Conservation (phyloP, 2,797 vertebrate species). For the Micromesistius poutassou region DNA sequence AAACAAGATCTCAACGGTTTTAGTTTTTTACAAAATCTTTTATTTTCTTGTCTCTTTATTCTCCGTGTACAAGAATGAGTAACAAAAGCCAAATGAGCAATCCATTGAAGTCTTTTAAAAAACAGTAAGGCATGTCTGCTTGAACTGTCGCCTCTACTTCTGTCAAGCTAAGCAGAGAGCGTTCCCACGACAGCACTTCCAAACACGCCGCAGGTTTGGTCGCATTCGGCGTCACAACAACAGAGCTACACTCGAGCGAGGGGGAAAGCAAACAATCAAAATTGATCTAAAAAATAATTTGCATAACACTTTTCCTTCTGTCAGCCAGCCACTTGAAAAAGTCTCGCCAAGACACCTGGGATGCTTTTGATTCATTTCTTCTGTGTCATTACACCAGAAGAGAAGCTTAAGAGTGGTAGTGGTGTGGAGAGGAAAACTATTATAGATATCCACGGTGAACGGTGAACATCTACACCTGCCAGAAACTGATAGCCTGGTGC, state of each 20-base stretch:
- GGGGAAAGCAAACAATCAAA: slow-evolving; percentile 44
- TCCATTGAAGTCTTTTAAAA: slow-evolving; percentile 72
- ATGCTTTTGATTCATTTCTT: neutral
- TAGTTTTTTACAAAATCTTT: slow-evolving; percentile 69
- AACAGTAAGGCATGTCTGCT: slow-evolving; percentile 82
- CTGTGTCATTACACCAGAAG: neutral
- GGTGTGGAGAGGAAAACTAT: slow-evolving; percentile 5
- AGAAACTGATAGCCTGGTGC: slow-evolving; percentile 34
- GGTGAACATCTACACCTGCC: slow-evolving; percentile 28
- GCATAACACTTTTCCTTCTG: slow-evolving; percentile 12
- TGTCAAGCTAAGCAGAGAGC: slow-evolving; percentile 39
- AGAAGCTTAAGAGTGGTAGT: neutral
- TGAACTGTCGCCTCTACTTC: slow-evolving; percentile 62
- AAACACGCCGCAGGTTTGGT: neutral
- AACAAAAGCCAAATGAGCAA: slow-evolving; percentile 82
- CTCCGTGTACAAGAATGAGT: slow-evolving; percentile 81
- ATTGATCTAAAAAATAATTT: slow-evolving; percentile 10
- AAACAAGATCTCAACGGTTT: neutral
- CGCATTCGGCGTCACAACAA: slow-evolving; percentile 56
- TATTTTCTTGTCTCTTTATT: slow-evolving; percentile 70
- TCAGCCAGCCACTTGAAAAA: neutral
- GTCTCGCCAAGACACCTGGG: neutral
- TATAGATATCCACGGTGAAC: slow-evolving; percentile 33
- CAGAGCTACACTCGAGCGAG: slow-evolving; percentile 64
- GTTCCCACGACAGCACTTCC: neutral